Conservation (phyloP, 2,888 invertebrate species). For the Chirona hameri region DNA sequence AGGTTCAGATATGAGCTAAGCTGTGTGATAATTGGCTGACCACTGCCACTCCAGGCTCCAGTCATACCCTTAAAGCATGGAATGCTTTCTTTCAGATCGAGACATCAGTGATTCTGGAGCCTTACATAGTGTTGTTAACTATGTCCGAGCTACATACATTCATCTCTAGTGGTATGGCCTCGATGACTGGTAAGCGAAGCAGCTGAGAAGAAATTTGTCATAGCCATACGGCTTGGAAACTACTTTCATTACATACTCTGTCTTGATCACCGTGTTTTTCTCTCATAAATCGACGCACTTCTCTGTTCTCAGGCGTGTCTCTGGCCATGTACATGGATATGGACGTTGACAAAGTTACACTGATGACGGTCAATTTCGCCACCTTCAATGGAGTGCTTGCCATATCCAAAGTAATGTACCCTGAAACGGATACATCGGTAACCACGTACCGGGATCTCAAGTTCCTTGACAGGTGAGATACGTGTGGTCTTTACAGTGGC, state of each 20-base stretch:
- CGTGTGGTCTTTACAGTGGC: too few species aligned
- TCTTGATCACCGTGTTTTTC: too few species aligned
- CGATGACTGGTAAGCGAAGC: not conserved
- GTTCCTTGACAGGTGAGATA: not conserved
- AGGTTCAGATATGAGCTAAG: too few species aligned
- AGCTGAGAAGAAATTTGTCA: too few species aligned
- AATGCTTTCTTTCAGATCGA: not conserved
- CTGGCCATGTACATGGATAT: not conserved
- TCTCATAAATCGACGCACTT: too few species aligned
- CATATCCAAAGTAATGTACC: not conserved
- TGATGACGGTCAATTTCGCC: constrained; percentile 3
- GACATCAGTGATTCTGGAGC: not conserved
- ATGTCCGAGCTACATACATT: not conserved
- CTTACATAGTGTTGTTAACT: not conserved
- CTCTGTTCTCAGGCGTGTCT: not conserved
- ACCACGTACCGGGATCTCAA: not conserved
- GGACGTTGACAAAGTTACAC: not conserved
- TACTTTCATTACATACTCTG: too few species aligned
- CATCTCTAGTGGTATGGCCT: not conserved
- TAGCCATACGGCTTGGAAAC: too few species aligned
- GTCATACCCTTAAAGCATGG: too few species aligned
- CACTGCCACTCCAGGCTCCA: too few species aligned
- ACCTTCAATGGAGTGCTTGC: not conserved
- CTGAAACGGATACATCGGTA: not conserved
- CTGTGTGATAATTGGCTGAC: too few species aligned